A percentile compares a stretch with the other conserved stretches of the same genome.
Evolutionary conservation across 2,113 vertebrate genomes (phyloP).

Genomic region (Chamaea fasciata): DNA sequence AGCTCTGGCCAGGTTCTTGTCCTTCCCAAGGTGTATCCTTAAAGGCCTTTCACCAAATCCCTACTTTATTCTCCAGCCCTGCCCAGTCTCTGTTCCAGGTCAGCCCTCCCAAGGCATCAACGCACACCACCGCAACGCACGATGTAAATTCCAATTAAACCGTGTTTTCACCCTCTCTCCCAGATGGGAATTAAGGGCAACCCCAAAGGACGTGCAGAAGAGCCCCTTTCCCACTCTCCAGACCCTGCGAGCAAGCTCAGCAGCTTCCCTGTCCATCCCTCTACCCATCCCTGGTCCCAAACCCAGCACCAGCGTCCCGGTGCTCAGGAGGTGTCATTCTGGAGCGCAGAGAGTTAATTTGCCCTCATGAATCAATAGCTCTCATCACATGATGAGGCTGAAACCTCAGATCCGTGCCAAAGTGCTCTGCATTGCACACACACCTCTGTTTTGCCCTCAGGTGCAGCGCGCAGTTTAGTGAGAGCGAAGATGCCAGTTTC

Average conservation of each 20-base stretch:
- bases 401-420: conserved; percentile 21
- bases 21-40: too few species aligned
- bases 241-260: background rate
- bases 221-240: background rate
- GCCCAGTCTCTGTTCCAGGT: too few species aligned
- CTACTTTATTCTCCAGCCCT: too few species aligned
- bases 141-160: rapidly evolving
- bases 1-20: too few species aligned
- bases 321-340: background rate
- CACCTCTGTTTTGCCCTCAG: conserved; percentile 42
- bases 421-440: background rate
- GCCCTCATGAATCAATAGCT: conserved; percentile 25
- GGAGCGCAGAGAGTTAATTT: background rate
- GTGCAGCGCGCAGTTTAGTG: background rate
- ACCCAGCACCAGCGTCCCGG: background rate
- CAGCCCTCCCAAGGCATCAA: too few species aligned
- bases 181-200: rapidly evolving
- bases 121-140: background rate
- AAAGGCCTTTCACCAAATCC: too few species aligned
- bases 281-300: background rate
- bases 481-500: conserved; percentile 35
- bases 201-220: background rate
- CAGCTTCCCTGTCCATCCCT: background rate
- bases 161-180: background rate
- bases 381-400: conserved; percentile 22